Evolutionary conservation across 2,888 invertebrate species (phyloP).

Genomic region (Pycnomerus fuliginosus): DNA sequence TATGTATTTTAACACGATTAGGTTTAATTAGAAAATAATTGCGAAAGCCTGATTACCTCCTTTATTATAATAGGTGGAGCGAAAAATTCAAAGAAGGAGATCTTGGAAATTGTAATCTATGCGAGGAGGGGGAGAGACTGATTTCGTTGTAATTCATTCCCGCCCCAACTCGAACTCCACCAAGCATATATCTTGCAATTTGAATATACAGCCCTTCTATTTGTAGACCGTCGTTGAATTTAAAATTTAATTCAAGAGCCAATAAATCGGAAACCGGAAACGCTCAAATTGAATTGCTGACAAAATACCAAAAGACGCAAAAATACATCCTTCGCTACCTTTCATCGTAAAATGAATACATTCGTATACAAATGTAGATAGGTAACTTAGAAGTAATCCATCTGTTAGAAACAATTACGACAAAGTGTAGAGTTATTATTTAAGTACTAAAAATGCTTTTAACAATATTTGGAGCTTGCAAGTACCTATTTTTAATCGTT

Average conservation of each 20-base stretch:
- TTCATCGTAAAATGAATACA: too few species aligned
- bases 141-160: constrained; percentile 35
- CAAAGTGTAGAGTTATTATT: too few species aligned
- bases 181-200: constrained; percentile 29
- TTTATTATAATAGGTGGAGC: too few species aligned
- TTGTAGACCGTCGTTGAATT: constrained; percentile 40
- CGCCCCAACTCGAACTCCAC: constrained; percentile 21
- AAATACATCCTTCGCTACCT: too few species aligned
- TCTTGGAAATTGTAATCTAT: constrained; percentile 21
- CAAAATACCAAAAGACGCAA: constrained; percentile 15
- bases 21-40: constrained; percentile 25
- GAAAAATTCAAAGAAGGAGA: too few species aligned
- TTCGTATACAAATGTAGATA: too few species aligned
- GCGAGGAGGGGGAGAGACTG: constrained; percentile 18
- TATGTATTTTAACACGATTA: constrained; percentile 21
- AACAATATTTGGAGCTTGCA: too few species aligned
- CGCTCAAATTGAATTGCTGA: constrained; percentile 36
- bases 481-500: too few species aligned
- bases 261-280: constrained; percentile 40
- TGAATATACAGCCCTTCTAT: constrained; percentile 31
- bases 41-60: too few species aligned
- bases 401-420: too few species aligned
- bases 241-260: constrained; percentile 41
- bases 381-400: too few species aligned
- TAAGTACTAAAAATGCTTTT: too few species aligned